Percentiles rank a stretch among this genome's conserved stretches.
These are phyloP conservation scores for Periparus ater DNA, from an alignment of 2,797 vertebrate species.

Conservation along the genomic window DNA sequence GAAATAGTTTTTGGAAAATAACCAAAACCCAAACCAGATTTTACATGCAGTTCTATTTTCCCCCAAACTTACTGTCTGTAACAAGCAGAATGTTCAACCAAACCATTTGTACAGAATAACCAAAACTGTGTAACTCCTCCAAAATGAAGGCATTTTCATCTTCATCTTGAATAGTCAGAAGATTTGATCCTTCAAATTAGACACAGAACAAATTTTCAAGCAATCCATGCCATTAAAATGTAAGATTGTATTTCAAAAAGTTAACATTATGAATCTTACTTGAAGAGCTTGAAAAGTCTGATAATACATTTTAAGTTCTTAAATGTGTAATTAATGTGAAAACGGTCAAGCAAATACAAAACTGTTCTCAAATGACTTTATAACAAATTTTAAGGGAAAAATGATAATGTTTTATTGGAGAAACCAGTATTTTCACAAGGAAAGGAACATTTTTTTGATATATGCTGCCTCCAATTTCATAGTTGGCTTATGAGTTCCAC, in stretches of 20 bases:
- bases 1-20: background rate
- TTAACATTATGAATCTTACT: background rate
- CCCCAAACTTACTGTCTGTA: slow-evolving; percentile 81
- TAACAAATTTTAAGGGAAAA: background rate
- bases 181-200: slow-evolving; percentile 82
- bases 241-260: background rate
- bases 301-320: background rate
- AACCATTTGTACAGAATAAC: slow-evolving; percentile 79
- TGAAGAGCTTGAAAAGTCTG: background rate
- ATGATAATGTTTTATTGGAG: background rate
- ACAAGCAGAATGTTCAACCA: slow-evolving; percentile 88
- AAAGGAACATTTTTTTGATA: background rate
- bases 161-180: slow-evolving; percentile 86
- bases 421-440: background rate
- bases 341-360: background rate
- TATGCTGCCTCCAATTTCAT: background rate
- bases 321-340: background rate
- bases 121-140: slow-evolving; percentile 81
- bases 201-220: slow-evolving; percentile 15
- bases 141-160: slow-evolving; percentile 87
- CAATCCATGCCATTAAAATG: background rate
- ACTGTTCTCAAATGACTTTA: background rate
- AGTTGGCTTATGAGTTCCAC: background rate
- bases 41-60: background rate
- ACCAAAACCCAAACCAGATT: background rate